phyloP scores from a whole-genome alignment of 2,888 invertebrate genomes.

The Allygus modestus region DNA sequence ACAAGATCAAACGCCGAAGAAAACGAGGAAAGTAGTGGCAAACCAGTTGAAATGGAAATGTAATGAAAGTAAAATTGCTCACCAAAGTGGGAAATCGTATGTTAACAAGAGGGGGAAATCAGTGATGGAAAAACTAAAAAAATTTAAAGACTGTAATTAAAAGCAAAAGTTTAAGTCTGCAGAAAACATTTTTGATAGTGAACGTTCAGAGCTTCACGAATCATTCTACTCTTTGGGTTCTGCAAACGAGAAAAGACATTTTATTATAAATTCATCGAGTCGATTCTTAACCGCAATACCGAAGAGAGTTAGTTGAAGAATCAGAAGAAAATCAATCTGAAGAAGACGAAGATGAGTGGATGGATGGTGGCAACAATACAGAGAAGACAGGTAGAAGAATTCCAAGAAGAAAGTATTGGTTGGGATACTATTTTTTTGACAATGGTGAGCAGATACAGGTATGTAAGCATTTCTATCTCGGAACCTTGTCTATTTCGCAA shows the following conservation, averaged over 20 bases:
- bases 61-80: slow-evolving; percentile 51
- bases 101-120: slow-evolving; percentile 55
- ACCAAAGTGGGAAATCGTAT: slow-evolving; percentile 54
- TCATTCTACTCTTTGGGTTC: slow-evolving; percentile 54
- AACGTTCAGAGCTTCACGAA: slow-evolving; percentile 47
- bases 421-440: slow-evolving; percentile 43
- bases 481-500: slow-evolving; percentile 58
- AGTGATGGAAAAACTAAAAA: slow-evolving; percentile 41
- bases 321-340: slow-evolving; percentile 60
- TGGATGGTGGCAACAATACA: slow-evolving; percentile 22
- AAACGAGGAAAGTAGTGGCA: slow-evolving; percentile 43
- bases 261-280: slow-evolving; percentile 48
- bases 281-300: slow-evolving; percentile 53
- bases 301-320: slow-evolving; percentile 60
- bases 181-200: slow-evolving; percentile 49
- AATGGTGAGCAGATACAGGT: slow-evolving; percentile 55
- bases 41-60: slow-evolving; percentile 39
- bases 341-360: neutral
- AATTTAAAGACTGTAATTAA: slow-evolving; percentile 41
- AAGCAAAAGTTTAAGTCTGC: slow-evolving; percentile 53
- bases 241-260: slow-evolving; percentile 58
- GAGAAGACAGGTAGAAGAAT: neutral
- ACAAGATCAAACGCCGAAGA: slow-evolving; percentile 3
- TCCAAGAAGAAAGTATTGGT: slow-evolving; percentile 42
- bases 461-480: slow-evolving; percentile 59